Evolutionary conservation across 2,888 invertebrate genomes (phyloP).

Genomic region (Noctua janthe): DNA sequence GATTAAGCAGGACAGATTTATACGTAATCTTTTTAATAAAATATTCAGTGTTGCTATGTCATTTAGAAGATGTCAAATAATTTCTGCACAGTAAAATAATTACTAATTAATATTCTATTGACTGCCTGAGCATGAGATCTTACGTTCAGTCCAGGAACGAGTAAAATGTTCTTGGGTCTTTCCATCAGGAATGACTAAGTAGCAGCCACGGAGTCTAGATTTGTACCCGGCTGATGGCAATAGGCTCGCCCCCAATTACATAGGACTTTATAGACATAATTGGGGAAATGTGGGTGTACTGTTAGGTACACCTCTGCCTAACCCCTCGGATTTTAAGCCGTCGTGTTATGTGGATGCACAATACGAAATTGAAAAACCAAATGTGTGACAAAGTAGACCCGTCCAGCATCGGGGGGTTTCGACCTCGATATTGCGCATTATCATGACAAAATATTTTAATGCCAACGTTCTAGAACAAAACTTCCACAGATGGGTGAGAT

Average conservation of each 20-base stretch:
- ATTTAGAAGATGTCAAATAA: not conserved
- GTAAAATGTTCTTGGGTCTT: not conserved
- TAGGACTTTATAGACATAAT: too few relatives aligned
- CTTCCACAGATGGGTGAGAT: conserved; percentile 10
- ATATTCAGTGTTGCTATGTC: not conserved
- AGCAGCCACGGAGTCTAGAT: too few relatives aligned
- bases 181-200: too few relatives aligned
- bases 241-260: too few relatives aligned
- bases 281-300: too few relatives aligned
- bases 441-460: conserved; percentile 44
- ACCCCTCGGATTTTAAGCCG: too few relatives aligned
- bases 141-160: not conserved
- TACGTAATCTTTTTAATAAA: not conserved
- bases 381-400: not conserved
- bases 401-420: conserved; percentile 15
- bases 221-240: too few relatives aligned
- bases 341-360: not conserved
- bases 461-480: conserved; percentile 36
- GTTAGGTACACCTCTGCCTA: too few relatives aligned
- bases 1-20: not conserved
- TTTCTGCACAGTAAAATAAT: not conserved
- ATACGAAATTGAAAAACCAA: not conserved
- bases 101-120: not conserved
- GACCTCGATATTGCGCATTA: conserved; percentile 49
- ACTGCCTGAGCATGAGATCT: too few relatives aligned